Evolutionary conservation across 2,113 vertebrate species (phyloP).

Genomic region (Leptobrachium ailaonicum): DNA sequence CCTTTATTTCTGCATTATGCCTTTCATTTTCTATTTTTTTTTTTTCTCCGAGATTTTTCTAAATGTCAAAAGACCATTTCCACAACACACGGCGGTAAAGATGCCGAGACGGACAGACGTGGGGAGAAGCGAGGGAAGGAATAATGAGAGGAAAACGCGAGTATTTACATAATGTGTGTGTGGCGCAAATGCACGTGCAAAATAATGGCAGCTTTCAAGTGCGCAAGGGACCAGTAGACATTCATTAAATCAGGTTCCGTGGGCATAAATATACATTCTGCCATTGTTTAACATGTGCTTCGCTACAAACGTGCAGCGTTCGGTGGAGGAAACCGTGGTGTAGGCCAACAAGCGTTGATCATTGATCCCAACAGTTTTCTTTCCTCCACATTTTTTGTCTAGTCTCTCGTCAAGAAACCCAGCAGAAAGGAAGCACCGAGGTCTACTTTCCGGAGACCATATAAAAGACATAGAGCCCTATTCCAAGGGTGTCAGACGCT

Average conservation of each 20-base stretch:
- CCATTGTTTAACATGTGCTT: background rate
- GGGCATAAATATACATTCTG: background rate
- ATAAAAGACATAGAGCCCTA: too few relatives aligned
- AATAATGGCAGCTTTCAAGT: constrained; percentile 17
- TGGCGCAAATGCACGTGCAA: background rate
- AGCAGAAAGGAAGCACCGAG: too few relatives aligned
- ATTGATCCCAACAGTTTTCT: too few relatives aligned
- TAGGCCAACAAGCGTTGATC: too few relatives aligned
- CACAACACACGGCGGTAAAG: constrained; percentile 43
- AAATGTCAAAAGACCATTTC: constrained; percentile 67
- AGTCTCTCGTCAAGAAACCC: too few relatives aligned
- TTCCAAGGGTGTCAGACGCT: too few relatives aligned
- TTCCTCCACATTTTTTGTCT: too few relatives aligned
- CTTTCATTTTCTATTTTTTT: constrained; percentile 28
- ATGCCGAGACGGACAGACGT: background rate
- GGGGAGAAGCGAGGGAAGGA: background rate
- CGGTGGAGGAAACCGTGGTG: too few relatives aligned
- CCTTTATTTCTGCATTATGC: constrained; percentile 65
- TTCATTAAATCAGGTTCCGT: constrained; percentile 10
- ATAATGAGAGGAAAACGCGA: constrained; percentile 25
- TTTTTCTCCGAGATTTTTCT: constrained; percentile 58
- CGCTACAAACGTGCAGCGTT: background rate
- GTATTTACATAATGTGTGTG: background rate
- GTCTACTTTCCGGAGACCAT: too few relatives aligned
- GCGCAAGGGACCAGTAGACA: constrained; percentile 15